Evolutionary conservation across 2,888 invertebrate genomes (phyloP).

Genomic region (Halictus quadricinctus): DNA sequence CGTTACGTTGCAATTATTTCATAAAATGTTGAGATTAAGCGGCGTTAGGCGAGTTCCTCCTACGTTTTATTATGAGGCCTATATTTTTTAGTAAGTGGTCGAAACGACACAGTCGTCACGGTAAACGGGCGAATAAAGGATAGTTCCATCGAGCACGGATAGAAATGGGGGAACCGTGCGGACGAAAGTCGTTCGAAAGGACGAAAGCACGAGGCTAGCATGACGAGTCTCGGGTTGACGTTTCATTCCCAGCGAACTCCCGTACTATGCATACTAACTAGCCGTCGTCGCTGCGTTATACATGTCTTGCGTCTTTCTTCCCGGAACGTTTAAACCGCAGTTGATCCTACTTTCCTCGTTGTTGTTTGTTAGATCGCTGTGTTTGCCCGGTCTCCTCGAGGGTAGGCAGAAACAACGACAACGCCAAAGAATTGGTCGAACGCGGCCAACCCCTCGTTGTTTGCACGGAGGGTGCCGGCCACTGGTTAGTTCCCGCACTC

Average conservation of each 20-base stretch:
- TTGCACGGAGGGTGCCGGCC: conserved; percentile 67
- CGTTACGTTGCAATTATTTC: neutral
- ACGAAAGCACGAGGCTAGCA: conserved; percentile 78
- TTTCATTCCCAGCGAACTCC: conserved; percentile 82
- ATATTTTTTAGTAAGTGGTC: neutral
- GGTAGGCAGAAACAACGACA: conserved; percentile 60
- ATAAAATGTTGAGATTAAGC: neutral
- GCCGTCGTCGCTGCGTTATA: conserved; percentile 76
- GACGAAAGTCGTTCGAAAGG: conserved; percentile 73
- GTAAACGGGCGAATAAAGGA: conserved; percentile 34
- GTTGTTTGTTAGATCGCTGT: conserved; percentile 52
- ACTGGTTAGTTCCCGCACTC: conserved; percentile 66
- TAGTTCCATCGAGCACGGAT: conserved; percentile 53
- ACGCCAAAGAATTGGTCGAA: conserved; percentile 59
- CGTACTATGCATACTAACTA: conserved; percentile 82
- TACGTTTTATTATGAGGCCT: neutral
- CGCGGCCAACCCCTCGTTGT: conserved; percentile 60
- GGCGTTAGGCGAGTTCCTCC: neutral
- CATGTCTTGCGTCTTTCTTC: conserved; percentile 68
- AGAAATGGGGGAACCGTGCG: conserved; percentile 62
- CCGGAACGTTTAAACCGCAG: conserved; percentile 37
- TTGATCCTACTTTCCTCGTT: conserved; percentile 32
- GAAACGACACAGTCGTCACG: conserved; percentile 22
- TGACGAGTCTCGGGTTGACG: conserved; percentile 82
- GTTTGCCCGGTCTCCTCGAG: conserved; percentile 66